These are phyloP conservation scores for Sarcophaga subvicina DNA, from an alignment of 2,888 invertebrate species.

Conservation along the genomic window DNA sequence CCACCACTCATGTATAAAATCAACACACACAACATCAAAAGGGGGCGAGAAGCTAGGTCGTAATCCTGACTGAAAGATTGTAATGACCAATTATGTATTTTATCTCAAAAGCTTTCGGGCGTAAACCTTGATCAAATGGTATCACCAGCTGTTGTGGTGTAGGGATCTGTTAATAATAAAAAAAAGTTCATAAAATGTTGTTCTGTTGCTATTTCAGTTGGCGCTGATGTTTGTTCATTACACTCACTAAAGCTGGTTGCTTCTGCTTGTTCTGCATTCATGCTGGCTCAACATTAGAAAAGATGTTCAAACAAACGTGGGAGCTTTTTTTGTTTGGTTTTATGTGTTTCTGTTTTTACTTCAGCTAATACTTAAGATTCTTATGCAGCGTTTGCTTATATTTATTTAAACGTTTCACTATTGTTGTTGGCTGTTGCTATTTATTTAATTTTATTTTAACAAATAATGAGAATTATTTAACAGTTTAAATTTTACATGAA, in stretches of 20 bases:
- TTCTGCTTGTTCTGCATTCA: slow-evolving; percentile 22
- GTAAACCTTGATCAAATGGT: too few species aligned
- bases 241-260: neutral
- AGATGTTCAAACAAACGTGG: slow-evolving; percentile 50
- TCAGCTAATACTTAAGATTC: slow-evolving; percentile 17
- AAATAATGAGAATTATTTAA: slow-evolving; percentile 61
- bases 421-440: neutral
- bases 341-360: neutral
- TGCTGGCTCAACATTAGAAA: slow-evolving; percentile 28
- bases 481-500: slow-evolving; percentile 50
- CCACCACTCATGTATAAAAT: too few species aligned
- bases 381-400: neutral
- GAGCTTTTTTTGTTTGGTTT: slow-evolving; percentile 39
- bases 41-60: too few species aligned
- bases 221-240: neutral
- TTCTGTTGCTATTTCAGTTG: neutral
- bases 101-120: too few species aligned
- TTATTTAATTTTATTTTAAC: slow-evolving; percentile 1
- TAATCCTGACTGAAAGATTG: too few species aligned
- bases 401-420: neutral
- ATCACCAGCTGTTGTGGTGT: neutral
- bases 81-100: too few species aligned
- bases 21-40: too few species aligned
- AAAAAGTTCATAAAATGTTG: slow-evolving; percentile 12
- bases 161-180: neutral